These are phyloP conservation scores for Caenorhabditis drosophilae DNA, from an alignment of 2,888 invertebrate species.

Conservation along the genomic window DNA sequence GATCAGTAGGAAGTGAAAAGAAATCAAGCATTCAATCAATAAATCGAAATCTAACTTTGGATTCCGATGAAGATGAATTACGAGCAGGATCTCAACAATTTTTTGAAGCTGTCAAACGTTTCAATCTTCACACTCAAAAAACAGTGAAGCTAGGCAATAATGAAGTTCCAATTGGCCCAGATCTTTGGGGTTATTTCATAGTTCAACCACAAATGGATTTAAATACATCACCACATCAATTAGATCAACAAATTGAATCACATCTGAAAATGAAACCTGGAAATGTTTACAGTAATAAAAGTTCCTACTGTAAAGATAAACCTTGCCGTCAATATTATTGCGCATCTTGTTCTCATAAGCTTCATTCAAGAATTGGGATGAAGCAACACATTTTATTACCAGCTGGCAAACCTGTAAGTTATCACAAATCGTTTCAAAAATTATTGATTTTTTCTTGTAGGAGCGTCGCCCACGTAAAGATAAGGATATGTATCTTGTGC, in stretches of 20 bases:
- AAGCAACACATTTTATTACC: too few relatives aligned
- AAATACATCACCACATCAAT: neutral
- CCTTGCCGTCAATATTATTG: slow-evolving; percentile 39
- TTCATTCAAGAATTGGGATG: slow-evolving; percentile 17
- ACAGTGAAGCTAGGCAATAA: neutral
- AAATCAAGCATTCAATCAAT: too few relatives aligned
- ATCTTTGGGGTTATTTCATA: slow-evolving; percentile 15
- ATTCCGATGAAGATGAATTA: too few relatives aligned
- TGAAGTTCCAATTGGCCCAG: slow-evolving; percentile 15
- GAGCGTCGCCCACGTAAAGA: slow-evolving; percentile 34
- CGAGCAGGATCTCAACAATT: too few relatives aligned
- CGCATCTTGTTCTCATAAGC: slow-evolving; percentile 25
- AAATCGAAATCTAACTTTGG: too few relatives aligned
- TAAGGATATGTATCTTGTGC: slow-evolving; percentile 32
- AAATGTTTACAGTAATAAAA: slow-evolving; percentile 27
- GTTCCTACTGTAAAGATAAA: slow-evolving; percentile 23
- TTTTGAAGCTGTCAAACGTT: neutral
- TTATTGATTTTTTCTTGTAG: too few relatives aligned
- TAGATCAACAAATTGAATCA: slow-evolving; percentile 9
- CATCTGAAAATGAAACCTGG: slow-evolving; percentile 14
- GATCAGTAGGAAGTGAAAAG: too few relatives aligned
- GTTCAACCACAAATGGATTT: slow-evolving; percentile 8
- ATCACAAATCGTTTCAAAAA: slow-evolving; percentile 22
- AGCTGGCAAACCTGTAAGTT: slow-evolving; percentile 10
- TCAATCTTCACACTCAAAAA: too few relatives aligned